Percentiles rank a stretch among this genome's conserved stretches.
Evolutionary conservation across 2,113 vertebrate species (phyloP).

Genomic region (Bombycilla garrulus): DNA sequence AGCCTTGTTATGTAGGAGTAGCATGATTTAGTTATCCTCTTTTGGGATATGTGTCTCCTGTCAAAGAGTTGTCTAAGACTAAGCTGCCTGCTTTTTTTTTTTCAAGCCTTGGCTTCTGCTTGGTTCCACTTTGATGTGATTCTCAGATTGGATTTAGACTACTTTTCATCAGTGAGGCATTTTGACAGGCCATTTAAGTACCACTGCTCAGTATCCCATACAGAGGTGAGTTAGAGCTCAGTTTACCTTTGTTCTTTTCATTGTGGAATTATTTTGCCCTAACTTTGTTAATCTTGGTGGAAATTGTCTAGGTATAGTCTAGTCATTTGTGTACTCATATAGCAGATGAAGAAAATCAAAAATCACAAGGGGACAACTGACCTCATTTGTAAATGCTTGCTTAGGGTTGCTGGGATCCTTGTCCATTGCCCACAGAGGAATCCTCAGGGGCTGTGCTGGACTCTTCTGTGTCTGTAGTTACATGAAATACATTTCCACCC

Average conservation of each 20-base stretch:
- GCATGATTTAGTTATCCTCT: background rate
- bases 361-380: background rate
- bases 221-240: background rate
- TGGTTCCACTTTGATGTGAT: background rate
- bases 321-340: background rate
- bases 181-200: background rate
- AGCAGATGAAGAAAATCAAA: background rate
- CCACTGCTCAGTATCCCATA: background rate
- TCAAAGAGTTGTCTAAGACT: background rate
- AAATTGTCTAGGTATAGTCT: background rate
- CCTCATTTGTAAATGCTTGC: accelerated
- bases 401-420: background rate
- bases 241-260: background rate
- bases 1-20: background rate
- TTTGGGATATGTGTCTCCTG: background rate
- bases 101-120: background rate
- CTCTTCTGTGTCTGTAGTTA: background rate
- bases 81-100: background rate
- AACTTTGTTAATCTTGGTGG: background rate
- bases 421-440: background rate
- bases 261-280: background rate
- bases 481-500: background rate
- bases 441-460: background rate
- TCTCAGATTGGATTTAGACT: background rate
- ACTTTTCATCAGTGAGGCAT: background rate